These are phyloP conservation scores for Oreohelix idahoensis DNA, from an alignment of 1,140 invertebrate species.

Conservation along the genomic window DNA sequence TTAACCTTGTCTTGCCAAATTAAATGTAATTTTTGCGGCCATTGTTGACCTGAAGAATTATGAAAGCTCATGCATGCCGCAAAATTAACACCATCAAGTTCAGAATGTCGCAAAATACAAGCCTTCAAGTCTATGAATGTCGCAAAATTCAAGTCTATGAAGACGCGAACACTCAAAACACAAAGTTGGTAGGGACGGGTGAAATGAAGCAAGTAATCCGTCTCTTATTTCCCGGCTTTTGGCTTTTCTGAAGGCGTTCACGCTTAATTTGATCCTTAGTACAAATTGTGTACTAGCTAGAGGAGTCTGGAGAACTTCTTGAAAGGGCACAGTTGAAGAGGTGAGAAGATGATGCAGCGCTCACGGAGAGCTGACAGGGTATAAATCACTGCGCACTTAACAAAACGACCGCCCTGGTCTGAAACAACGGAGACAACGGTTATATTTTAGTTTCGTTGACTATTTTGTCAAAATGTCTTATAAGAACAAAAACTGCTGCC, in stretches of 20 bases:
- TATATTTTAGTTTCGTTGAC: no score
- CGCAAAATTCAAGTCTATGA: background rate
- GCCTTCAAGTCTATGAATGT: background rate
- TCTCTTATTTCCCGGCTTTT: background rate
- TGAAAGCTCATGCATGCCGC: background rate
- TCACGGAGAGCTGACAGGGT: background rate
- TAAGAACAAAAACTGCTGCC: no score
- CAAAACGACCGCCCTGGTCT: no score
- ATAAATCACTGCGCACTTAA: no score
- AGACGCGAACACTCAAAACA: background rate
- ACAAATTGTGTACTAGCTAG: background rate
- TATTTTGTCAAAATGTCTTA: no score
- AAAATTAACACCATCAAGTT: no score
- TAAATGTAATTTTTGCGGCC: background rate
- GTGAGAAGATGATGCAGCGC: background rate
- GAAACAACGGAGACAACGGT: no score
- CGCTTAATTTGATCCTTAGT: background rate
- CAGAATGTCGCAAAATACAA: no score
- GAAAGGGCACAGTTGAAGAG: background rate
- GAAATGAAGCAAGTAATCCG: background rate
- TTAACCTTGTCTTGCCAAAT: background rate
- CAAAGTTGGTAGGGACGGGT: background rate
- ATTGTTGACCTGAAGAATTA: background rate
- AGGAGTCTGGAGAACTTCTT: background rate
- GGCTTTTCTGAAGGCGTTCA: background rate